Percentiles rank a stretch among this genome's conserved stretches.
These are phyloP conservation scores for Echinometra lucunter DNA, from an alignment of 53 echinoderm and acorn worm species.

Conservation along the genomic window DNA sequence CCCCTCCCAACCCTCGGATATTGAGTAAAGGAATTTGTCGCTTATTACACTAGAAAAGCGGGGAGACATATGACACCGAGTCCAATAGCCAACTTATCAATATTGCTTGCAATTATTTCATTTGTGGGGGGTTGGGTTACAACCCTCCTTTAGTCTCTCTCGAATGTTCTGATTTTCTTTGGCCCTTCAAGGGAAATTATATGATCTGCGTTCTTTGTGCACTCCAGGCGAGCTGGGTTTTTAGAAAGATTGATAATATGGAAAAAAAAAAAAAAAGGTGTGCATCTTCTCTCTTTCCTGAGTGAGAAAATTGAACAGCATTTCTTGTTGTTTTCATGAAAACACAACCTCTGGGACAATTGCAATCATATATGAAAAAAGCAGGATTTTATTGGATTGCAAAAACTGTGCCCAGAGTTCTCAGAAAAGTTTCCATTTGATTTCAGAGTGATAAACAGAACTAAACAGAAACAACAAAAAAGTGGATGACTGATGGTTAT, in stretches of 20 bases:
- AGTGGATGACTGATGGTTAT: constrained; percentile 28
- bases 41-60: constrained; percentile 65
- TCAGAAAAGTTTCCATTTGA: background rate
- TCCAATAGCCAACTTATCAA: constrained; percentile 74
- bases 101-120: constrained; percentile 74
- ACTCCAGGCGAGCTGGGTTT: constrained; percentile 57
- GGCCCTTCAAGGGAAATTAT: constrained; percentile 59
- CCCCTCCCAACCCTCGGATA: constrained; percentile 68
- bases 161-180: constrained; percentile 49
- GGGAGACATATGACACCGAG: constrained; percentile 67
- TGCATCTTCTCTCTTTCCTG: constrained; percentile 43
- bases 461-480: constrained; percentile 18
- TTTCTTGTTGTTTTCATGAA: constrained; percentile 51
- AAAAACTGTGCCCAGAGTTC: constrained; percentile 49
- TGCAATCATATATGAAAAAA: constrained; percentile 63
- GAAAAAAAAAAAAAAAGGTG: constrained; percentile 37
- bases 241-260: constrained; percentile 64
- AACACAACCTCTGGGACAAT: constrained; percentile 26
- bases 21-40: constrained; percentile 73
- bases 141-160: constrained; percentile 53
- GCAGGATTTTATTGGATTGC: constrained; percentile 50
- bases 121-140: constrained; percentile 67
- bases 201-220: constrained; percentile 63
- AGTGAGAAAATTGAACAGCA: constrained; percentile 45
- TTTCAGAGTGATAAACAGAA: constrained; percentile 15